Conservation (phyloP, 2,113 vertebrate genomes). For the Silurus glanis region DNA sequence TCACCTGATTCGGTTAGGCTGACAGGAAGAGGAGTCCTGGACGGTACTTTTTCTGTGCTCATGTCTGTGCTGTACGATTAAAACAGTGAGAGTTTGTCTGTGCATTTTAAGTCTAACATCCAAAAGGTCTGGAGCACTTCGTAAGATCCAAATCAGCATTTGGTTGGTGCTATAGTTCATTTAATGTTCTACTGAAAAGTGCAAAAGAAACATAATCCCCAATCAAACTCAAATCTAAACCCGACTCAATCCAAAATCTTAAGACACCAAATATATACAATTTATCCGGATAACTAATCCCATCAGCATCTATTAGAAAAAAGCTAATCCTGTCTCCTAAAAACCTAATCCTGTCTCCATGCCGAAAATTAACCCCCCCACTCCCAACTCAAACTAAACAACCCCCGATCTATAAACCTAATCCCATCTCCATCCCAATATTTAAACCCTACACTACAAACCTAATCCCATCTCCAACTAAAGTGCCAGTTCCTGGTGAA, state of each 20-base stretch:
- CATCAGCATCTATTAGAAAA: background rate
- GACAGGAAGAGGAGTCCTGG: slow-evolving; percentile 43
- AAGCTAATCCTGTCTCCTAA: background rate
- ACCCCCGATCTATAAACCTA: background rate
- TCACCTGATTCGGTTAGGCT: slow-evolving; percentile 54
- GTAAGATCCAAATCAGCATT: background rate
- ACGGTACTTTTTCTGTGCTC: slow-evolving; percentile 37
- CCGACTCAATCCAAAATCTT: background rate
- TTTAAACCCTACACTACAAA: background rate
- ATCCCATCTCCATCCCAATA: too few species aligned
- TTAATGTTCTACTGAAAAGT: background rate
- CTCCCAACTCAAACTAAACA: background rate
- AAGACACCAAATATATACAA: background rate
- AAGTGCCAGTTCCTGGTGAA: background rate
- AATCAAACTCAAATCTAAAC: background rate
- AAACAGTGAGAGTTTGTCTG: background rate
- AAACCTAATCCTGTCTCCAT: background rate
- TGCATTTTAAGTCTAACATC: background rate
- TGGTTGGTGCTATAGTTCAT: background rate
- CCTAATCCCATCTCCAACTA: background rate
- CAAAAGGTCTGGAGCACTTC: background rate
- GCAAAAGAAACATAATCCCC: background rate
- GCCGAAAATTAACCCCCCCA: background rate
- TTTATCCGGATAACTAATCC: background rate
- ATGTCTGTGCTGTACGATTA: background rate